Evolutionary conservation across 2,888 invertebrate species (phyloP), one percentile per base, ranked within the genome.

Genomic region (Aporophyla lueneburgensis): DNA sequence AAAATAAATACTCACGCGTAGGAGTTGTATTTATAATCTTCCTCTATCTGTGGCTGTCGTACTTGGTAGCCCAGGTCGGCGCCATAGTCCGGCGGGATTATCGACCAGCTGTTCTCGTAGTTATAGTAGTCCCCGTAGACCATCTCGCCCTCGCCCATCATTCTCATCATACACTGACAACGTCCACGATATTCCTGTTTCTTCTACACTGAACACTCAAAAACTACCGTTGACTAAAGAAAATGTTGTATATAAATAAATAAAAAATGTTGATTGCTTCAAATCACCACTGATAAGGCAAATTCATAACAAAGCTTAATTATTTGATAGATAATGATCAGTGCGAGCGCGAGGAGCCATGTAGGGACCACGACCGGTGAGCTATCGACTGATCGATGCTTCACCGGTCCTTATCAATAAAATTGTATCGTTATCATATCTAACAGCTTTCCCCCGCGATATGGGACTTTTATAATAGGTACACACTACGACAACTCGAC

Each of bases 1-100:
- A 53, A 58, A 61, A 51, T 9, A 33, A 14, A 27, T 65, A 97
- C 97, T 97, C 94, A 97, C 97, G 97, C 96, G 91, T 97, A 97
- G 61, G 95, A 95, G 71, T 95, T 96, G 86, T 96, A 97, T 96
- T 97, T 97, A 92, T 98, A 98, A 90, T 98, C 98, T 70, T 98
- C 98, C 63, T 98, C 98, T 6, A 91, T 76, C 78, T 94, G 95
- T 71, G 94, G 93, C 84, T 95, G 95, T 3, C 96, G 90, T 14
- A 92, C 87, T 87, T 95, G 95, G 88, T 94, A 95, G 71, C 88
- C 91, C 10, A 94, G 97, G 92, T 96, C 96, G 81, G 96, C 96
- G 59, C 97, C 97, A 92, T 98, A 98, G 93, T 98, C 98, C 89
- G 98, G 97, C 16, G 98, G 98, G 86, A 97, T 97, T 86, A 97